A percentile compares a stretch with the other conserved stretches of the same genome.
These are phyloP conservation scores for Echinometra lucunter DNA, from an alignment of 53 echinoderm and acorn worm species.

Conservation along the genomic window DNA sequence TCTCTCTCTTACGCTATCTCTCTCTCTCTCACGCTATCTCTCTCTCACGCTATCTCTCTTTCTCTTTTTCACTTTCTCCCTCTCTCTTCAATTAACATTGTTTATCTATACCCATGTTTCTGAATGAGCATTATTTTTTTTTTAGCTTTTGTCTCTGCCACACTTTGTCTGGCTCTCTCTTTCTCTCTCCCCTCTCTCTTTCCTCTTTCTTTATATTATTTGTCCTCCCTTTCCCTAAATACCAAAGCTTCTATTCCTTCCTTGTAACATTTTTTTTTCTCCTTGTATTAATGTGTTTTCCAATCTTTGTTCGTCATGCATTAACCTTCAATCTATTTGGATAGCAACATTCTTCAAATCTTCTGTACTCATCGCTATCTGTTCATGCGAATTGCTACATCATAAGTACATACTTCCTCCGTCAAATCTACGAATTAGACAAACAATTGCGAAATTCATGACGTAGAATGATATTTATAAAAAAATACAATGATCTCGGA, in stretches of 20 bases:
- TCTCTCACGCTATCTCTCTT: too few species aligned
- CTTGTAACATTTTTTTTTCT: background rate
- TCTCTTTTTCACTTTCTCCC: background rate
- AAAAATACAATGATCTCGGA: slow-evolving; percentile 20
- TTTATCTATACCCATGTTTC: too few species aligned
- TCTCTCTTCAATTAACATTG: too few species aligned
- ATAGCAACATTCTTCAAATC: background rate
- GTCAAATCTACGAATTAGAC: background rate
- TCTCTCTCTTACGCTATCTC: background rate
- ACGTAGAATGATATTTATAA: background rate
- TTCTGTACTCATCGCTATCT: background rate
- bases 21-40: too few species aligned
- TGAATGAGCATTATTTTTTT: too few species aligned
- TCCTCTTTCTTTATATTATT: too few species aligned
- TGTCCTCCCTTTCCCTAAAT: background rate
- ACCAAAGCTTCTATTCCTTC: background rate
- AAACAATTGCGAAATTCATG: background rate
- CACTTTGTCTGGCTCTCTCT: background rate
- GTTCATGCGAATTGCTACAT: background rate
- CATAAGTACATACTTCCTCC: background rate
- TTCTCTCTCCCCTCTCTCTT: background rate
- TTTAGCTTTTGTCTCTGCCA: too few species aligned
- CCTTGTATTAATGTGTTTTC: background rate
- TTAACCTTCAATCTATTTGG: background rate
- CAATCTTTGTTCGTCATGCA: background rate